These are phyloP conservation scores for Eonycteris spelaea DNA, from an alignment of 2,113 vertebrate genomes.

Conservation along the genomic window DNA sequence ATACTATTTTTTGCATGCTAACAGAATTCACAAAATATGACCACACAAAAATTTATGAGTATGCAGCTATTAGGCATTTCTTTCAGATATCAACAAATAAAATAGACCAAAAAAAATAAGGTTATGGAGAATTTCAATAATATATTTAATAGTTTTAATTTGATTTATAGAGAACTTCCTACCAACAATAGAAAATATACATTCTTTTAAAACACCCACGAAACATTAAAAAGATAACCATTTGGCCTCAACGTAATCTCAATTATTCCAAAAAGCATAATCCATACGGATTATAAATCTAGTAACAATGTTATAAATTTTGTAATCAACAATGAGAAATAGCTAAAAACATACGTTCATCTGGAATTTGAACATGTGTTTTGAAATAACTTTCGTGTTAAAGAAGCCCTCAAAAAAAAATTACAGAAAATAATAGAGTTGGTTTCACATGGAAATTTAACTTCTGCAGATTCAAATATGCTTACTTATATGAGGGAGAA, in stretches of 20 bases:
- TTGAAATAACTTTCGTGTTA: constrained; percentile 29
- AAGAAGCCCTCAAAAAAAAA: background rate
- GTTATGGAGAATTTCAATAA: background rate
- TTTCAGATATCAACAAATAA: background rate
- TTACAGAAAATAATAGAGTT: background rate
- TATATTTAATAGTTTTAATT: background rate
- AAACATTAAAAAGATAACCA: background rate
- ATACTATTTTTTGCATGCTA: background rate
- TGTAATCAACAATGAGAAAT: background rate
- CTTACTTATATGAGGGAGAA: background rate
- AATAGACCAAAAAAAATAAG: background rate
- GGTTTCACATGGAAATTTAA: background rate
- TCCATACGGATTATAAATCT: background rate
- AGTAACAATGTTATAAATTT: background rate
- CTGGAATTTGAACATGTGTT: background rate
- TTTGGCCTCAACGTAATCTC: background rate
- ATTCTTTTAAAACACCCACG: background rate
- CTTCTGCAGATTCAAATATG: constrained; percentile 8
- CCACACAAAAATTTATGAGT: background rate
- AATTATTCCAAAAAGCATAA: constrained; percentile 6
- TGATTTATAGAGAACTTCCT: background rate
- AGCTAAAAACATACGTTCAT: constrained; percentile 1
- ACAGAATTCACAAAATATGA: background rate
- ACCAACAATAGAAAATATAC: background rate
- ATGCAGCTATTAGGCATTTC: background rate